Evolutionary conservation across 1,140 invertebrate species (phyloP), one percentile per base, ranked within the genome.

Genomic region (Condylostylus longicornis): DNA sequence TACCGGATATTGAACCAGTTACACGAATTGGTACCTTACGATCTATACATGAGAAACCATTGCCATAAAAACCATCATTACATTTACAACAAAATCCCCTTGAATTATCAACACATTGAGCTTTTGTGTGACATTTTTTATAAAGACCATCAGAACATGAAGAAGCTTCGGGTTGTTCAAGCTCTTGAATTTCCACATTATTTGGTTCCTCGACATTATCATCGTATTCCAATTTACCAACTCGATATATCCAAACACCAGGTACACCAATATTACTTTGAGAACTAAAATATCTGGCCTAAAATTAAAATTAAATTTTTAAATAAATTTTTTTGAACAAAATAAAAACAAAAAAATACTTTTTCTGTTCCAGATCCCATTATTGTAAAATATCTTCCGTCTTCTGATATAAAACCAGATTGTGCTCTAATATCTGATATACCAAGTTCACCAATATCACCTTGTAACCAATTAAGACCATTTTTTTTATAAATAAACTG

Each of bases 401-500:
- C 82, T 27, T 75, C 75, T 13, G 80, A 73, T 40, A 91, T 77
- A 45, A 96, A 82, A n/a, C 86, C 89, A 35, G 79, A 87, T 63
- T 95, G 90, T 12, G 85, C 89, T 42, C 82, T 77, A 1, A 87
- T 84, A 54, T 95, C 87, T 2, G 79, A 79, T 4, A 81, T 45
- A 17, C 76, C 76, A 4, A 65, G 58, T 43, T 74, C 71, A 22
- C 70, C 70, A 4, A 69, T 67, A 38, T 71, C 71, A 29, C 77
- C 81, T 58, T 85, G 78, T 28, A 91, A 76, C 91, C 91, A 97
- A 53, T 89, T 77, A 27, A 96, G 79, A 1, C 88, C 86, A 46
- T 77, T 69, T 42, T 85, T 75, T 2, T 83, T 77, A 58, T 95
- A 97, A 25, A 91, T 61, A 46, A 94, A 74, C 48, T 89, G 75